These are phyloP conservation scores for Coenobita brevimanus DNA, from an alignment of 1,140 invertebrate genomes.

Conservation along the genomic window DNA sequence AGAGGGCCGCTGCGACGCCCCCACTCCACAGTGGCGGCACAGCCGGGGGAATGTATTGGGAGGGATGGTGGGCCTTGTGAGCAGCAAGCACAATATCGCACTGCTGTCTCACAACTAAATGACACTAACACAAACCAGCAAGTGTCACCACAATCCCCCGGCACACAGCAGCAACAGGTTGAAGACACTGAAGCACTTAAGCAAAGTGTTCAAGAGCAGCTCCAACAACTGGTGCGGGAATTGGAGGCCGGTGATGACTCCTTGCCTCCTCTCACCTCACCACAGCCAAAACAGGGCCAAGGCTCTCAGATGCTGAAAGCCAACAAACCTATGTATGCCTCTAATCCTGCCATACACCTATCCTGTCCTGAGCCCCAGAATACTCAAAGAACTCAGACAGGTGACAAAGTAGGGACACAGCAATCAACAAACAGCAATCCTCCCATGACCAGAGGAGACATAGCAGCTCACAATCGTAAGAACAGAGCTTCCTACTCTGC, in stretches of 20 bases:
- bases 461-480: background rate
- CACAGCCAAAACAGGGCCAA: background rate
- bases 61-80: slow-evolving; percentile 70
- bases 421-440: background rate
- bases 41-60: slow-evolving; percentile 68
- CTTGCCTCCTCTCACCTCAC: background rate
- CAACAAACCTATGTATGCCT: slow-evolving; percentile 23
- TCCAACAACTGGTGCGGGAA: slow-evolving; percentile 63
- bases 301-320: background rate
- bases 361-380: background rate
- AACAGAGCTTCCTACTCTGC: background rate
- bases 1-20: slow-evolving; percentile 38
- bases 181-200: slow-evolving; percentile 43
- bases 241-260: slow-evolving; percentile 55
- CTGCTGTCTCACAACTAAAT: slow-evolving; percentile 25
- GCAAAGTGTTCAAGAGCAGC: slow-evolving; percentile 64
- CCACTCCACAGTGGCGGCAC: slow-evolving; percentile 56
- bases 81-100: slow-evolving; percentile 41
- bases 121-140: background rate
- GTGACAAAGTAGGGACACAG: background rate
- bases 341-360: slow-evolving; percentile 37
- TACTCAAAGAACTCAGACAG: background rate
- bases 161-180: background rate
- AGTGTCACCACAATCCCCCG: slow-evolving; percentile 37
- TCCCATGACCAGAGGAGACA: background rate